A percentile compares a stretch with the other conserved stretches of the same genome.
Evolutionary conservation across 2,888 invertebrate genomes (phyloP).

Genomic region (Hoplodrina ambigua): DNA sequence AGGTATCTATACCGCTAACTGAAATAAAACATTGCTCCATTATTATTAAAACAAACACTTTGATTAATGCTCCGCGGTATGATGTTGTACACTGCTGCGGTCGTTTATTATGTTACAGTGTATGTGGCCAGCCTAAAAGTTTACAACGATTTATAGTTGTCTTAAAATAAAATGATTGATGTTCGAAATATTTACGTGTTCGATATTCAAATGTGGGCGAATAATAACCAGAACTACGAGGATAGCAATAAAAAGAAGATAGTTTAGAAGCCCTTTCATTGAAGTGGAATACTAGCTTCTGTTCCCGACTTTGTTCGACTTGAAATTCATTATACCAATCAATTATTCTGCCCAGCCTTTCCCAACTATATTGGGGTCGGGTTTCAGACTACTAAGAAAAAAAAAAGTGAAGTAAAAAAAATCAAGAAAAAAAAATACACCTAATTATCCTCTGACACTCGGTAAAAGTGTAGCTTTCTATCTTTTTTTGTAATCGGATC

Average conservation of each 20-base stretch:
- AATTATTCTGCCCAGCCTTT: too few relatives aligned
- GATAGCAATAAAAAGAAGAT: not conserved
- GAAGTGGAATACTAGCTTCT: not conserved
- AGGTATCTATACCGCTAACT: not conserved
- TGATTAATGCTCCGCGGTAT: constrained; percentile 1
- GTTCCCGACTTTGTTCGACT: too few relatives aligned
- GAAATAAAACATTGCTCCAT: not conserved
- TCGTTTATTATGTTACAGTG: constrained; percentile 33
- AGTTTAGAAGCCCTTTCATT: not conserved
- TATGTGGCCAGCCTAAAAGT: constrained; percentile 21
- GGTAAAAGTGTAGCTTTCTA: too few relatives aligned
- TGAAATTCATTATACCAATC: too few relatives aligned
- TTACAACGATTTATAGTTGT: constrained; percentile 51
- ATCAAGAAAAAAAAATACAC: too few relatives aligned
- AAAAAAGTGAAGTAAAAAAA: too few relatives aligned
- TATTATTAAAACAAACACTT: not conserved
- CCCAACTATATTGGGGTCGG: too few relatives aligned
- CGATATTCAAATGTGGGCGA: constrained; percentile 30
- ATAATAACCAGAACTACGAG: constrained; percentile 19
- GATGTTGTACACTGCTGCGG: constrained; percentile 5
- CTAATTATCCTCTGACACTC: too few relatives aligned
- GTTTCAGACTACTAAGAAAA: too few relatives aligned
- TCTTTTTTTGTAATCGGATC: too few relatives aligned
- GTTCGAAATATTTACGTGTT: constrained; percentile 53
- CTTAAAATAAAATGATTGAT: constrained; percentile 64